These are phyloP conservation scores for Syngnathus floridae DNA, from an alignment of 2,113 vertebrate genomes.

Conservation along the genomic window DNA sequence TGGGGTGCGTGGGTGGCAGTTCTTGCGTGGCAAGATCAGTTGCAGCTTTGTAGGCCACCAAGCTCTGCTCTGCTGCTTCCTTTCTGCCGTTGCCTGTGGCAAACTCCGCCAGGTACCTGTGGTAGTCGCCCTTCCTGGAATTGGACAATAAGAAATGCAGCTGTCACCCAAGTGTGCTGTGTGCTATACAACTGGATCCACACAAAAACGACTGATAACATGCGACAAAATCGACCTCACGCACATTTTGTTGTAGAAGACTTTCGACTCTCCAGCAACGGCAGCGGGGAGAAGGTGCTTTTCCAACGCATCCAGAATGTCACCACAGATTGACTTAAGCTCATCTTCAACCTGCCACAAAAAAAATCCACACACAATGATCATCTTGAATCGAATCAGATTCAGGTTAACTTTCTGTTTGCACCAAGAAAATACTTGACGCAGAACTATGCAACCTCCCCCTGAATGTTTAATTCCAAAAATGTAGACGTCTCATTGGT, in stretches of 20 bases:
- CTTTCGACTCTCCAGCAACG: slow-evolving; percentile 93
- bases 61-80: slow-evolving; percentile 97
- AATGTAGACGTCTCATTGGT: not conserved
- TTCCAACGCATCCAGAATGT: slow-evolving; percentile 98
- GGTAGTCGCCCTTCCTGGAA: slow-evolving; percentile 96
- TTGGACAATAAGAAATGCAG: not conserved
- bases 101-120: slow-evolving; percentile 98
- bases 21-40: slow-evolving; percentile 95
- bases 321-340: slow-evolving; percentile 91
- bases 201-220: too few relatives aligned
- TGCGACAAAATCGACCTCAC: not conserved
- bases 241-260: slow-evolving; percentile 99
- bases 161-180: too few relatives aligned
- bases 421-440: too few relatives aligned
- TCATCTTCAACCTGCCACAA: slow-evolving; percentile 87
- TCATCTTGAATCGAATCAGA: too few relatives aligned
- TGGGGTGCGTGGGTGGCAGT: slow-evolving; percentile 95
- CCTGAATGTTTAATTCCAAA: not conserved
- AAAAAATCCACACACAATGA: slow-evolving; percentile 5
- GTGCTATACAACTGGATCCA: too few relatives aligned
- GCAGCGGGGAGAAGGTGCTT: slow-evolving; percentile 96
- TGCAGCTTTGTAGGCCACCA: slow-evolving; percentile 96
- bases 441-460: too few relatives aligned
- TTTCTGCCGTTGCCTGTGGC: slow-evolving; percentile 96
- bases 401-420: too few relatives aligned